Conservation (phyloP, 2,113 vertebrate genomes). For the Campylomormyrus tamandua region DNA sequence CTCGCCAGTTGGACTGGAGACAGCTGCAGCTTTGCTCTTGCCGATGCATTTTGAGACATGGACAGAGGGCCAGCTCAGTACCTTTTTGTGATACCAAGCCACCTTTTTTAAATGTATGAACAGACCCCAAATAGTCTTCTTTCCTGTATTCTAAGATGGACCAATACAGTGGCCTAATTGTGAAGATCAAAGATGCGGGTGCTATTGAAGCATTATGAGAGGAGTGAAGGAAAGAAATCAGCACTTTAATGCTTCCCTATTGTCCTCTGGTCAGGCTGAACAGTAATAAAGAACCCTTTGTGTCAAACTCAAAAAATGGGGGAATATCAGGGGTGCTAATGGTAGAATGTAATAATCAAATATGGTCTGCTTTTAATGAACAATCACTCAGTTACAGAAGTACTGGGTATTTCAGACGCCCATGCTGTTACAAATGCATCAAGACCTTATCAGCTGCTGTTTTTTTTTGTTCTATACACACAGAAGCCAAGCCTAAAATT, state of each 20-base stretch:
- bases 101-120: neutral
- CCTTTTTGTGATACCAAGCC: neutral
- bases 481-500: neutral
- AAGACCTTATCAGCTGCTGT: constrained; percentile 18
- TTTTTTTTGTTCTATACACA: neutral
- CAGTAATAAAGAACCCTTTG: neutral
- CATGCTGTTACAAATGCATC: constrained; percentile 14
- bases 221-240: neutral
- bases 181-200: neutral
- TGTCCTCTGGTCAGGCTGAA: neutral
- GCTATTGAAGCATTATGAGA: neutral
- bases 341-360: constrained; percentile 33
- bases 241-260: neutral
- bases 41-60: neutral
- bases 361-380: constrained; percentile 37
- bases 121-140: neutral
- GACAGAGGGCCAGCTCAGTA: neutral
- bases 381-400: constrained; percentile 28
- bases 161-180: neutral
- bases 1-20: neutral
- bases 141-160: too few species aligned
- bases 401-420: constrained; percentile 16
- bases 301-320: neutral
- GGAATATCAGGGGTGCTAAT: neutral
- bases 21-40: neutral